Evolutionary conservation across 2,797 vertebrate species (phyloP).

Genomic region (Megaceryle alcyon): DNA sequence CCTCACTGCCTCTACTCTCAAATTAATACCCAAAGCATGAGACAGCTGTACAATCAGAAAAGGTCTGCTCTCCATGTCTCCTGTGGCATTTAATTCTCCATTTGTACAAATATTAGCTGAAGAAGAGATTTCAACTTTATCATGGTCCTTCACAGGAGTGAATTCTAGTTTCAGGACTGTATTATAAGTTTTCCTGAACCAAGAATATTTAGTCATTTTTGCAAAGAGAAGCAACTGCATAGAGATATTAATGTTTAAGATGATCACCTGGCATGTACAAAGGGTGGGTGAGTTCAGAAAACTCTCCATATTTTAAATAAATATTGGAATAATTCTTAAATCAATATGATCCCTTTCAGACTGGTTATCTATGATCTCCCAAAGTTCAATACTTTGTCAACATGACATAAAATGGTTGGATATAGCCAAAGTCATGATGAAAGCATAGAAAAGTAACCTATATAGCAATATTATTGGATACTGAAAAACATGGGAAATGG

Average conservation of each 20-base stretch:
- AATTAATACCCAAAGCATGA: neutral
- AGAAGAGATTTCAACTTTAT: neutral
- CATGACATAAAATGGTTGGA: neutral
- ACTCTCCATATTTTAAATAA: neutral
- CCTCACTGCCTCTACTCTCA: neutral
- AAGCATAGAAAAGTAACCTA: neutral
- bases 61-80: neutral
- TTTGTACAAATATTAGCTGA: neutral
- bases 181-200: neutral
- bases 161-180: neutral
- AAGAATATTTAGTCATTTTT: neutral
- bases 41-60: neutral
- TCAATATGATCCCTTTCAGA: neutral
- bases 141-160: accelerated
- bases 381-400: neutral
- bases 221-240: neutral
- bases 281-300: neutral
- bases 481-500: neutral
- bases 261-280: neutral
- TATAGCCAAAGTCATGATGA: neutral
- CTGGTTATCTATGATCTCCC: neutral
- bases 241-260: neutral
- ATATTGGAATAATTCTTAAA: neutral
- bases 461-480: neutral
- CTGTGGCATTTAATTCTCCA: neutral